A percentile compares a stretch with the other conserved stretches of the same genome.
Evolutionary conservation across 2,888 invertebrate genomes (phyloP).

Genomic region (Cephus runcator): DNA sequence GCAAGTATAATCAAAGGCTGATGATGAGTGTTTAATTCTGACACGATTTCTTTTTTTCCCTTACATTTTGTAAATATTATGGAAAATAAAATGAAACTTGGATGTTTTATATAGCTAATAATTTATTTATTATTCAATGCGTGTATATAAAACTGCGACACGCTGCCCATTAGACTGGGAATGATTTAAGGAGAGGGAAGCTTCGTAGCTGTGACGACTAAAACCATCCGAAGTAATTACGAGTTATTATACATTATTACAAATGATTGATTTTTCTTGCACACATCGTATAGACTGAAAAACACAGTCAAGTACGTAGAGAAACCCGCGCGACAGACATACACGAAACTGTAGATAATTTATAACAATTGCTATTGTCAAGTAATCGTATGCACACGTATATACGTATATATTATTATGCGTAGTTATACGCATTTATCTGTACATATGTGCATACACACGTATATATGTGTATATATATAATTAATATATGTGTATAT

Average conservation of each 20-base stretch:
- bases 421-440: constrained; percentile 2
- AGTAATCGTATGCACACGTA: constrained; percentile 51
- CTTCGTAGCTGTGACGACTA: background rate
- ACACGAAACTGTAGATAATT: constrained; percentile 60
- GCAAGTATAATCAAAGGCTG: constrained; percentile 31
- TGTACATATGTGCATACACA: background rate
- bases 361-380: constrained; percentile 62
- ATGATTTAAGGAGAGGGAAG: background rate
- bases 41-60: constrained; percentile 37
- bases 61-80: constrained; percentile 57
- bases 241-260: background rate
- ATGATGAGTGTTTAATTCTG: constrained; percentile 36
- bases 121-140: constrained; percentile 58
- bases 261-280: background rate
- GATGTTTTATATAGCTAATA: constrained; percentile 59
- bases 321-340: constrained; percentile 25
- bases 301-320: background rate
- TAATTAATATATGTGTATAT: constrained; percentile 12
- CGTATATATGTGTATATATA: constrained; percentile 19
- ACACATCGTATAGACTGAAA: background rate
- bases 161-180: background rate
- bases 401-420: constrained; percentile 15
- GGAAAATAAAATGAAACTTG: constrained; percentile 38
- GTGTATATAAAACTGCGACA: background rate
- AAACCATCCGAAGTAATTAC: background rate